Evolutionary conservation across 2,888 invertebrate species (phyloP), one percentile per base, ranked within the genome.

Genomic region (Patella caerulea): DNA sequence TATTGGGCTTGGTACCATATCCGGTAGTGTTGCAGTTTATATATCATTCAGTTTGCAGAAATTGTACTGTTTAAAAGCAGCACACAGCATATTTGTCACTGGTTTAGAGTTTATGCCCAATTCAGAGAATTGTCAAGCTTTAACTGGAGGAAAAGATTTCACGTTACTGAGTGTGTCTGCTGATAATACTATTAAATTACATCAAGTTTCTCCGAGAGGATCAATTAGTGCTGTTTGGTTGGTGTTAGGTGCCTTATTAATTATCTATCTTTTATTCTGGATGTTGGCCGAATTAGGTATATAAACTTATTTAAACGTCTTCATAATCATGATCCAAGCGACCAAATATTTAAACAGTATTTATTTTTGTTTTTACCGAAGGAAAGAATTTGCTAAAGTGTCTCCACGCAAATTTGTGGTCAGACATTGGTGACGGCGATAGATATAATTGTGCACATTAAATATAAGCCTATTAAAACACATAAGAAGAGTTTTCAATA

Each of bases 1-100:
- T 92, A 94, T 98, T 2, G 91, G 89, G 55, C 94, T 97, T 19
- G 98, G 98, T 12, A 97, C 97, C 69, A 97, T 98, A 96, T 95
- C 95, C 78, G 98, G 98, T 73, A 96, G 96, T 86, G 96, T 98
- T 17, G 95, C 96, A 83, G 95, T 98, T 85, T 96, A 96, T 89
- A 94, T 97, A 83, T 96, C 97, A 72, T 98, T 97, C 92, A 98
- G 96, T 92, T 93, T 98, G 88, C 96, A 97, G 96, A 94, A 95
- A 87, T 94, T 97, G 82, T 94, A 97, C 87, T 95, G 95, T 92
- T 95, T 98, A 90, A 93, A 94, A 83, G 94, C 94, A 89, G 97
- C 96, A 81, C 98, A 99, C 93, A 96, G 95, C 88, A 97, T 98
- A 95, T 99, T 99, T 93, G 96, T 99, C 82, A 99, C 99, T 75